phyloP scores from a whole-genome alignment of 2,888 invertebrate species.

The Tanytarsus gracilentus region DNA sequence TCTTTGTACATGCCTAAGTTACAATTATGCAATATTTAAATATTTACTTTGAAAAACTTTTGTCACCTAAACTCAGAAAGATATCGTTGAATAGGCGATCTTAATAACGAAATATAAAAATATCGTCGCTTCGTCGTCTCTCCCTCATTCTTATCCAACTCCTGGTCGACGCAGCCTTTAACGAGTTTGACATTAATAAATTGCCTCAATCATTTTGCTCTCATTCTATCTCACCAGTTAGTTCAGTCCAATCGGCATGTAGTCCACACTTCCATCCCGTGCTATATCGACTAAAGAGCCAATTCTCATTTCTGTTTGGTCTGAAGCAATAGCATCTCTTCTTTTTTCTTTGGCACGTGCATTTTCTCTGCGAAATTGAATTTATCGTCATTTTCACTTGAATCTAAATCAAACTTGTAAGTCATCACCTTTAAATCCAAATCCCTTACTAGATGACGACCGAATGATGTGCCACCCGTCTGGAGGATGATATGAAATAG shows the following conservation, averaged over 20 bases:
- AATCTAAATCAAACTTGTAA: not conserved
- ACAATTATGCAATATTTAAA: not conserved
- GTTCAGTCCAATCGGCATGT: conserved; percentile 97
- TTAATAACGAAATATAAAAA: conserved; percentile 90
- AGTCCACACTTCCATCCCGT: conserved; percentile 98
- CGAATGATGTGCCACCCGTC: conserved; percentile 97
- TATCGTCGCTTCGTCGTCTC: conserved; percentile 74
- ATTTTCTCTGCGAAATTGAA: conserved; percentile 38
- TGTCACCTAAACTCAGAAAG: conserved; percentile 70
- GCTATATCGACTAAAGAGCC: conserved; percentile 95
- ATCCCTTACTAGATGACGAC: conserved; percentile 91
- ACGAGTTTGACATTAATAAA: conserved; percentile 33
- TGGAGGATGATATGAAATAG: conserved; percentile 75
- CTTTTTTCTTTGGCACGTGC: conserved; percentile 80
- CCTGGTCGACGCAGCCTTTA: conserved; percentile 71
- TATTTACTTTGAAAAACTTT: too few species aligned
- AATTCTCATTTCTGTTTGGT: conserved; percentile 86
- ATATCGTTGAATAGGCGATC: conserved; percentile 88
- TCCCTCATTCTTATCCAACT: conserved; percentile 84
- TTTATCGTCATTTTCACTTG: not conserved
- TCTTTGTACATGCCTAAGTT: conserved; percentile 77
- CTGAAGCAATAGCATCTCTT: conserved; percentile 89
- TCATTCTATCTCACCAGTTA: conserved; percentile 66
- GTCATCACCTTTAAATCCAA: conserved; percentile 60
- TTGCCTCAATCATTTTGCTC: too few species aligned